phyloP scores from a whole-genome alignment of 1,140 invertebrate species.

The roundworm (Caenorhabditis elegans) region DNA sequence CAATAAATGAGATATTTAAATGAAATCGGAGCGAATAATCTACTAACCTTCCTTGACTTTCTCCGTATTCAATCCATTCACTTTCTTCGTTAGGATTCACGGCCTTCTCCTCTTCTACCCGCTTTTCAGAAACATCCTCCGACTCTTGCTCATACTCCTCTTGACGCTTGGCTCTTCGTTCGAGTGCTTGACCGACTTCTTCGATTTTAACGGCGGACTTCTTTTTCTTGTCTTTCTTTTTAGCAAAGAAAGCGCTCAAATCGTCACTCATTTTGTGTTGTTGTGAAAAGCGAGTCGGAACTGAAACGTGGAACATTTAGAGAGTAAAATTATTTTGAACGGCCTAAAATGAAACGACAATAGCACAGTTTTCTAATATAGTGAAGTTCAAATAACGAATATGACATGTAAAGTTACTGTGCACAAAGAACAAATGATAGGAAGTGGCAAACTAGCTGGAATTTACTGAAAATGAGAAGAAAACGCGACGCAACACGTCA shows the following conservation, averaged over 20 bases:
- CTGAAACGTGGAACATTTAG: background rate
- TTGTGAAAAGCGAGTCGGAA: too few species aligned
- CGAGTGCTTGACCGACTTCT: conserved; percentile 38
- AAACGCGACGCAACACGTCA: background rate
- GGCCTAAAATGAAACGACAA: background rate
- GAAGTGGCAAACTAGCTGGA: too few species aligned
- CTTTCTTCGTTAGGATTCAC: conserved; percentile 17
- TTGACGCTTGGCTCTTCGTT: conserved; percentile 32
- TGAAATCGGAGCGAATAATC: background rate
- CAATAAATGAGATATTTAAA: background rate
- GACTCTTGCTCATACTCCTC: conserved; percentile 40
- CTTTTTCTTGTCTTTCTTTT: conserved; percentile 50
- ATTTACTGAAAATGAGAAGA: background rate
- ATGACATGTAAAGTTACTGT: too few species aligned
- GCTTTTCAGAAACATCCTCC: background rate
- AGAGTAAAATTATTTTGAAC: background rate
- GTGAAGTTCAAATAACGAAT: too few species aligned
- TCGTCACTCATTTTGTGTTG: conserved; percentile 44
- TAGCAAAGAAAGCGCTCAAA: conserved; percentile 47
- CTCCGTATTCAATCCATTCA: conserved; percentile 44
- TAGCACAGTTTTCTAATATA: too few species aligned
- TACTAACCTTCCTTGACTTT: background rate
- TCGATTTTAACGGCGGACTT: conserved; percentile 45
- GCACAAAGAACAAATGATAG: too few species aligned
- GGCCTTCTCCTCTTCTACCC: conserved; percentile 19